phyloP scores from a whole-genome alignment of 1,140 invertebrate species.

The Zeugodacus cucurbitae region DNA sequence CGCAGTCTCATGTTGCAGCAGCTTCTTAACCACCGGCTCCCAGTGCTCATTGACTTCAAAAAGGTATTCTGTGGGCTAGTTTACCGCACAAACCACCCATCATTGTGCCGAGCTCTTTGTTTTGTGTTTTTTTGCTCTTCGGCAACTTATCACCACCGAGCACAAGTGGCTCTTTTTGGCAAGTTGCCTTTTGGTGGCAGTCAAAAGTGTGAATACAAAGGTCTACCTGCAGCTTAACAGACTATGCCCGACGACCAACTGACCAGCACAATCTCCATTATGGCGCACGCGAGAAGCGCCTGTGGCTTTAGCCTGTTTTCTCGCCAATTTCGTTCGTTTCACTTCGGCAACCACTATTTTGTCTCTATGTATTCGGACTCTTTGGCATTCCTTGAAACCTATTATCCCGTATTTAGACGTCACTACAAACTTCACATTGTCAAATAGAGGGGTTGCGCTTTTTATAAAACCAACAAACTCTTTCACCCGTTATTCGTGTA shows the following conservation, averaged over 20 bases:
- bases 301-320: background rate
- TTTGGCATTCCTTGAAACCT: background rate
- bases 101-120: background rate
- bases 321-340: background rate
- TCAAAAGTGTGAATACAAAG: constrained; percentile 5
- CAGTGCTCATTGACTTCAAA: constrained; percentile 13
- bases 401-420: background rate
- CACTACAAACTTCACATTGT: background rate
- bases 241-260: background rate
- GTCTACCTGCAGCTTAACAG: constrained; percentile 11
- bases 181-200: constrained; percentile 8
- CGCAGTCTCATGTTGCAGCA: background rate
- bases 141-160: background rate
- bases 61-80: background rate
- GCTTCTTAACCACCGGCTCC: background rate
- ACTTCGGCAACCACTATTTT: background rate
- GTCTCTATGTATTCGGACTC: background rate
- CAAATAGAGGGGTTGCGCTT: background rate
- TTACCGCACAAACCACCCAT: constrained; percentile 30
- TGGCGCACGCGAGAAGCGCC: background rate
- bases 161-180: background rate
- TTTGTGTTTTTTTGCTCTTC: background rate
- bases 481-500: background rate
- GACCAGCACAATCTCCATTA: constrained; percentile 19
- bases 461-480: too few species aligned